phyloP scores from a whole-genome alignment of 1,140 invertebrate species.

The Diachasmimorpha longicaudata region DNA sequence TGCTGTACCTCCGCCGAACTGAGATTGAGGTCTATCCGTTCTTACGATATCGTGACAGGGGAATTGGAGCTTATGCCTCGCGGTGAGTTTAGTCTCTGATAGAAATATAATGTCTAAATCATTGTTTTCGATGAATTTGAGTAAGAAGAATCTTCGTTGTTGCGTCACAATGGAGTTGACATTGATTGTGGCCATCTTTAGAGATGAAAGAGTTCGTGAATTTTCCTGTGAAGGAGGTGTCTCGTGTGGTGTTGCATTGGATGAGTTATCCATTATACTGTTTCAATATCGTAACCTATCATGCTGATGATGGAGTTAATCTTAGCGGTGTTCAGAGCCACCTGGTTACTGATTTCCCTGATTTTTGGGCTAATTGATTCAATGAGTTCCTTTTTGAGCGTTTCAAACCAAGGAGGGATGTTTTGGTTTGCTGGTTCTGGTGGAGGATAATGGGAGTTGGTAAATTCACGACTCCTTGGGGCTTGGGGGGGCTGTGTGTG shows the following conservation, averaged over 20 bases:
- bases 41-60: conserved; percentile 3
- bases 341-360: not conserved
- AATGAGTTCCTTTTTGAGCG: not conserved
- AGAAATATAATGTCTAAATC: not conserved
- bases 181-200: not conserved
- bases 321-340: not conserved
- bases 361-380: not conserved
- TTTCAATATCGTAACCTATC: not conserved
- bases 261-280: not conserved
- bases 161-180: not conserved
- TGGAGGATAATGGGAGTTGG: no score
- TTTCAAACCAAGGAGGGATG: not conserved
- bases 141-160: not conserved
- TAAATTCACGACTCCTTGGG: not conserved
- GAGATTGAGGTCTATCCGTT: not conserved
- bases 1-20: conserved; percentile 12
- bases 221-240: not conserved
- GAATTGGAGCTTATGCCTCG: no score
- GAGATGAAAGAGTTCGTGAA: not conserved
- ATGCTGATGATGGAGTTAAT: not conserved
- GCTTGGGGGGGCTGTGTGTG: not conserved
- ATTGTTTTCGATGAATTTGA: not conserved
- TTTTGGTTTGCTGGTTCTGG: not conserved
- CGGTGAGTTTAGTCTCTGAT: not conserved
- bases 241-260: not conserved